Evolutionary conservation across 2,888 invertebrate genomes (phyloP), one percentile per base, ranked within the genome.

Genomic region (Chrysodeixis includens): DNA sequence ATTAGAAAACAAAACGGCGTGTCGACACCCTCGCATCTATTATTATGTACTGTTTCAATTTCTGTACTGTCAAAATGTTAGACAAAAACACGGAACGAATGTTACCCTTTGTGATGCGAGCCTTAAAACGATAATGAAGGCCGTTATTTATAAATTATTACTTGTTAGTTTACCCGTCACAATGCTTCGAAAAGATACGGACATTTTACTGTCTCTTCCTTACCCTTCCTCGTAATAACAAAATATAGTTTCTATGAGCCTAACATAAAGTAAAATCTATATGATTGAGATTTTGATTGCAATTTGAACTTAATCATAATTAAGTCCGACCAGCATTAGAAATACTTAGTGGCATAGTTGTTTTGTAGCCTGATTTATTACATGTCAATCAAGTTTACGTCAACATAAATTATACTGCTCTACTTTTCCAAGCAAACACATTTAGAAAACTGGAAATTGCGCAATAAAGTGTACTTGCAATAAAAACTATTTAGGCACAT

Each of bases 1-100:
- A 92, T 90, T 92, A 87, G 84, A 87, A 91, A 90, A 93, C 94
- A 94, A 93, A 92, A 91, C 90, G 82, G 86, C 90, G 88, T 92
- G 93, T 93, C 95, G 93, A 93, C 94, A 94, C 93, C 95, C 93
- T 91, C 90, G 90, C 87, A 90, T 82, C 90, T 87, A 92, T 93
- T 92, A 92, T 92, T 88, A 82, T 85, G 84, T 84, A 87, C 87
- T 86, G 87, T 92, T 88, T 90, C 90, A 89, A 90, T 90, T 91
- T 88, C 86, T 88, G 84, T 81, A 83, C 85, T 82, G 88, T 85
- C 88, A 82, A 82, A 88, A 88, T 86, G 77, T 83, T 86, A 89
- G 83, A 92, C 91, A 92, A 92, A 88, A 91, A 89, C 83, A 84
- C 78, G 91, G 88, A 92, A 91, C 90, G 89, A 91, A 92, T 90